Base-by-base conservation (phyloP, 2,797 vertebrate species). In the Coilia nasus region DNA sequence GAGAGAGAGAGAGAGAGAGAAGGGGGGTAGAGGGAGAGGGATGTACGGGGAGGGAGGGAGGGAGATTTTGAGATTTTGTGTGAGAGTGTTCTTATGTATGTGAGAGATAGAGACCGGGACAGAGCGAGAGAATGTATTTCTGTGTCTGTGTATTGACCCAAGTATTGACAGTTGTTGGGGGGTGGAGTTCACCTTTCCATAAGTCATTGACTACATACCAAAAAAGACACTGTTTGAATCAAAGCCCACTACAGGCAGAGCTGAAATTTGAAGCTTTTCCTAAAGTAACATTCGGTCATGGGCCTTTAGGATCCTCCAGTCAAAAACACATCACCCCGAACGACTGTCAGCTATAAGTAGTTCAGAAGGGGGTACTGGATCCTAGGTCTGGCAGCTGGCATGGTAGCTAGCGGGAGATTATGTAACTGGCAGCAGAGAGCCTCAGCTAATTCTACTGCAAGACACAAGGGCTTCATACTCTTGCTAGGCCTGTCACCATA, bases 301-400 rank as follows among this genome's bases (percentile, higher is more conserved):
- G 0, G 25, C 19, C 41, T 31, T 17, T 41, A 41, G 35, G 71
- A 78, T 44, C 35, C 17, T 17, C 15, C 35, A 41, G 6, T 17
- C 41, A 35, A 17, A 78, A 75, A 6, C 71, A 78, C 9, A 0
- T 71, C 14, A 14, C 28, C 14, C 14, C 25, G 28, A 23, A 64
- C 28, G 25, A 31, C 64, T 41, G 71, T 21, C 41, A 41, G 71
- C 71, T 78, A 78, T 78, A 78, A 78, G 71, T 78, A 78, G 71
- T 44, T 78, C 35, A 44, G 31, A 15, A 78, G 71, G 31, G 25
- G 64, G 17, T 1, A 41, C 71, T 44, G 35, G 64, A 41, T 3
- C 71, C 67, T 78, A 0, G 15, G 0, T 44, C 19, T 41, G 71
- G 71, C 71, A 41, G 71, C 71, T 78, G 71, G 71, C 31, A 6